These are phyloP conservation scores for Criorhina ranunculi DNA, from an alignment of 2,888 invertebrate species.

Conservation along the genomic window DNA sequence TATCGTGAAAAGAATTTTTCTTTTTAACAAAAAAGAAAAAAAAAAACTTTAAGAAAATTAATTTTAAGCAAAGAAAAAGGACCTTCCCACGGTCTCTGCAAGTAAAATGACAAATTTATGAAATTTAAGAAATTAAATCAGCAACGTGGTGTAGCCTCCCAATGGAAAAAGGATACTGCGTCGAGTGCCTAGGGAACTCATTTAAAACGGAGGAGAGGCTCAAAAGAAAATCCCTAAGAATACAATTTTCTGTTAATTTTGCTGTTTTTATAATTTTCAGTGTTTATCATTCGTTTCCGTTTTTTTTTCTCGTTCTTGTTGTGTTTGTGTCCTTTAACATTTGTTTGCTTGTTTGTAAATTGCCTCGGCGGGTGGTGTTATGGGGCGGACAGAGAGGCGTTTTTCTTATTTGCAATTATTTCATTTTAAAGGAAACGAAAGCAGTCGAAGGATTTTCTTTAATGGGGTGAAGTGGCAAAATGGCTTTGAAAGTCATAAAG, in stretches of 20 bases:
- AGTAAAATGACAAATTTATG: constrained; percentile 33
- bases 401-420: constrained; percentile 15
- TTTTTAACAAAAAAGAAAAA: constrained; percentile 1
- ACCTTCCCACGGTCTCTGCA: not conserved
- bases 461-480: constrained; percentile 2
- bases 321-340: not conserved
- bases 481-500: constrained; percentile 1
- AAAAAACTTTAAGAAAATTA: constrained; percentile 66
- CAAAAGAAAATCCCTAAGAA: constrained; percentile 36
- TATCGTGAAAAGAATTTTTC: not conserved
- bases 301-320: not conserved
- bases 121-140: constrained; percentile 51
- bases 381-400: no score
- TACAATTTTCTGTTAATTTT: constrained; percentile 58
- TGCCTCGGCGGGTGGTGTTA: not conserved
- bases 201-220: constrained; percentile 15
- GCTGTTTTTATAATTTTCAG: constrained; percentile 48
- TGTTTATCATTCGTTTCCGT: constrained; percentile 40
- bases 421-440: constrained; percentile 1
- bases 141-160: not conserved
- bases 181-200: constrained; percentile 17
- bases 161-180: constrained; percentile 24
- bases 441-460: not conserved
- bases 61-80: constrained; percentile 49
- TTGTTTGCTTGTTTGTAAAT: constrained; percentile 24